Conservation (phyloP, 2,797 vertebrate species). For the Gadopsis bispinosus region DNA sequence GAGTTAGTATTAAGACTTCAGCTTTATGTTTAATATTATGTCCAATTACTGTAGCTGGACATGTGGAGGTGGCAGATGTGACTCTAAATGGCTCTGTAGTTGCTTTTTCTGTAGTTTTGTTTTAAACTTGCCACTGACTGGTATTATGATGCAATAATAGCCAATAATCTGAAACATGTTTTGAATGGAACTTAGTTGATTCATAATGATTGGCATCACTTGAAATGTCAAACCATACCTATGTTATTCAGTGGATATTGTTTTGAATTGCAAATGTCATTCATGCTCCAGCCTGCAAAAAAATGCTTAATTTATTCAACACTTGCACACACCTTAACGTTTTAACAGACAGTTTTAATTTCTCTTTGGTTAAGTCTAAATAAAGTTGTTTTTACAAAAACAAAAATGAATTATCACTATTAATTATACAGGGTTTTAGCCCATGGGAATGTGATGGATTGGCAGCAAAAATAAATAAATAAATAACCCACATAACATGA, state of each 20-base stretch:
- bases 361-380: slow-evolving; percentile 13
- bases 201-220: slow-evolving; percentile 39
- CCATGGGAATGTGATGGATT: neutral
- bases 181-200: slow-evolving; percentile 34
- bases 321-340: slow-evolving; percentile 26
- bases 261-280: slow-evolving; percentile 64
- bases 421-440: slow-evolving; percentile 16
- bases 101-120: slow-evolving; percentile 3
- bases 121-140: slow-evolving; percentile 1
- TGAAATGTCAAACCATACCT: slow-evolving; percentile 54
- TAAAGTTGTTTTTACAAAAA: slow-evolving; percentile 7
- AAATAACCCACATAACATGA: neutral
- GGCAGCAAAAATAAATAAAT: neutral
- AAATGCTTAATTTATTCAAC: slow-evolving; percentile 44
- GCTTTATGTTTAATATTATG: neutral
- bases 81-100: neutral
- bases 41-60: slow-evolving; percentile 2
- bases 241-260: slow-evolving; percentile 25
- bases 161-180: slow-evolving; percentile 33
- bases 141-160: slow-evolving; percentile 28
- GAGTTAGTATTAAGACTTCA: slow-evolving; percentile 12
- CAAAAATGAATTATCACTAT: neutral
- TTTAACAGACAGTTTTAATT: slow-evolving; percentile 30
- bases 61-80: slow-evolving; percentile 22
- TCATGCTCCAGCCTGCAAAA: slow-evolving; percentile 30